Evolutionary conservation across 2,113 vertebrate species (phyloP), one percentile per base, ranked within the genome.

Genomic region (Misgurnus anguillicaudatus): DNA sequence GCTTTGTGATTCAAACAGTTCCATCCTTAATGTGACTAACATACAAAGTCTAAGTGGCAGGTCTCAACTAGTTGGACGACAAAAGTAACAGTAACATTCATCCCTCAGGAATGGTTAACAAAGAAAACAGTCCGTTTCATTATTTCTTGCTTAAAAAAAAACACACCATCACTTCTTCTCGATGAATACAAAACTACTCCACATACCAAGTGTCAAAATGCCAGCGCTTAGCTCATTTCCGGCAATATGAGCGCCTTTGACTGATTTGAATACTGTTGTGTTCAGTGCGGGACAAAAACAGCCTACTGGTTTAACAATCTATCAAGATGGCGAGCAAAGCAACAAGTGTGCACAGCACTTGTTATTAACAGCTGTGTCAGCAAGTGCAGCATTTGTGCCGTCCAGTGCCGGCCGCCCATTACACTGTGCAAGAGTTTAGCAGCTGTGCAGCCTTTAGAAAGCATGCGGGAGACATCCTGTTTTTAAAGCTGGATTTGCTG

Each of bases 291-390:
- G 17, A 13, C 42, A 78, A 69, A 64, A 47, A 41, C 39, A 17
- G 16, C 31, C 21, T 39, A 79, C 65, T 24, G 4, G 61, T 65
- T 72, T 47, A 64, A 68, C 64, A 70, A 75, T 48, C 47, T 19
- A 74, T 75, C 64, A 77, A 70, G 71, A 84, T 79, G 79, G 79
- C 14, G 67, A 6, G 31, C 38, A 16, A 51, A 13, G 65, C 75
- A 81, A 81, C 74, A 83, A 80, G 61, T 64, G 63, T 31, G 39
- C 60, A 17, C 38, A 64, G 31, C 76, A 79, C 79, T 82, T 79
- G 71, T 64, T 71, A 66, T 79, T 65, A 84, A 79, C 83, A 84
- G 83, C 83, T 84, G 83, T 82, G 83, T 84, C 82, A 84, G 82
- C 82, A 81, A 71, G 63, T 68, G 63, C 66, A 78, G 77, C 75